Base-by-base conservation (phyloP, 2,113 vertebrate genomes). In the Bungarus multicinctus region DNA sequence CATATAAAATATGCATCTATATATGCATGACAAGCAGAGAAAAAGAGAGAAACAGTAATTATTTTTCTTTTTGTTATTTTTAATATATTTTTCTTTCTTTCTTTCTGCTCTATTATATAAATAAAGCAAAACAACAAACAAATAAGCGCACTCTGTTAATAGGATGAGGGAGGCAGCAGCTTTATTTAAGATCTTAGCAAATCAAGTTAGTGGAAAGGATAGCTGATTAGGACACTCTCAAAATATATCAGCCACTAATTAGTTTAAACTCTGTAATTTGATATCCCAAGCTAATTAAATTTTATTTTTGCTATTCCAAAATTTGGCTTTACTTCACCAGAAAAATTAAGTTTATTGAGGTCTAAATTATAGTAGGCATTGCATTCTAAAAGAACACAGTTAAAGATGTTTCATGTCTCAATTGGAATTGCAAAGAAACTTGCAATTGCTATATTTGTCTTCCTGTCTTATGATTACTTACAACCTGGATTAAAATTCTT, bases 361-460 rank as follows among this genome's bases (percentile, higher is more conserved):
- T 95, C 91, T 74, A 94, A 95, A 92, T 95, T 95, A 94, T 93
- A 96, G 90, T 90, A 87, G 50, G 92, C 88, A 86, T 96, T 96
- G 23, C 93, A 93, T 94, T 96, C 94, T 94, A 96, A 95, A 93
- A 88, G 74, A 96, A 81, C 95, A 93, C 95, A 11, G 54, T 93
- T 88, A 94, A 57, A 94, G 90, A 57, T 95, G 92, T 91, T 93
- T 91, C 23, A 53, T 74, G 92, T 95, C 97, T 96, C 95, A 94
- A 64, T 93, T 93, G 94, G 94, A 57, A 89, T 94, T 96, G 95
- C 87, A 96, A 94, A 95, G 92, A 50, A 69, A 94, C 94, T 95
- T 22, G 1, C 92, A 96, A 95, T 89, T 96, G 43, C 94, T 95
- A 97, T 93, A 94, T 95, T 89, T 96, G 93, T 93, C 95, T 95